Percentiles rank a stretch among this genome's conserved stretches.
phyloP scores from a whole-genome alignment of 2,888 invertebrate species.

The Hirtodrosophila confusa region DNA sequence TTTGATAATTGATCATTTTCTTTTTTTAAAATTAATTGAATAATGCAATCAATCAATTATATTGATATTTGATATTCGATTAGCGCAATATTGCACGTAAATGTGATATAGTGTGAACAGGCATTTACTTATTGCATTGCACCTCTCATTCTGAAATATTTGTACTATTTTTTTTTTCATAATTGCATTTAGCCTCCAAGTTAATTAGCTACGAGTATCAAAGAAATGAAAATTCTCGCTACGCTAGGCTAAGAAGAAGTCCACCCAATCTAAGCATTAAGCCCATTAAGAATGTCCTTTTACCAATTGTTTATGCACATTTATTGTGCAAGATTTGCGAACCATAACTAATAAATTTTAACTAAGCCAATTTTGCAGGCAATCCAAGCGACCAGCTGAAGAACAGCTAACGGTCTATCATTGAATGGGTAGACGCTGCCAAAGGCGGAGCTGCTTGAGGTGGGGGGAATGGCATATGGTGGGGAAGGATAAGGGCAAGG shows the following conservation, averaged over 20 bases:
- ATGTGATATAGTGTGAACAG: too few species aligned
- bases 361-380: constrained; percentile 61
- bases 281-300: constrained; percentile 22
- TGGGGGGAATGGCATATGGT: neutral
- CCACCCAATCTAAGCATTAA: constrained; percentile 14
- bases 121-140: too few species aligned
- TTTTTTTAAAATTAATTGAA: too few species aligned
- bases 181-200: neutral
- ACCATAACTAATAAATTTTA: constrained; percentile 59
- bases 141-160: too few species aligned
- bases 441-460: neutral
- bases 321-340: constrained; percentile 47
- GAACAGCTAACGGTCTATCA: constrained; percentile 50
- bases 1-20: too few species aligned
- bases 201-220: constrained; percentile 31
- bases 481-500: constrained; percentile 2
- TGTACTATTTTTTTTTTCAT: neutral
- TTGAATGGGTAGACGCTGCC: constrained; percentile 22
- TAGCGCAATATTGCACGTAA: too few species aligned
- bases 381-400: constrained; percentile 16
- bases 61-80: too few species aligned
- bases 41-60: too few species aligned
- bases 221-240: constrained; percentile 30
- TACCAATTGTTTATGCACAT: constrained; percentile 34
- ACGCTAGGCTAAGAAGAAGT: constrained; percentile 34